Base-by-base conservation (phyloP, 2,888 invertebrate species). In the Thera obeliscata region DNA sequence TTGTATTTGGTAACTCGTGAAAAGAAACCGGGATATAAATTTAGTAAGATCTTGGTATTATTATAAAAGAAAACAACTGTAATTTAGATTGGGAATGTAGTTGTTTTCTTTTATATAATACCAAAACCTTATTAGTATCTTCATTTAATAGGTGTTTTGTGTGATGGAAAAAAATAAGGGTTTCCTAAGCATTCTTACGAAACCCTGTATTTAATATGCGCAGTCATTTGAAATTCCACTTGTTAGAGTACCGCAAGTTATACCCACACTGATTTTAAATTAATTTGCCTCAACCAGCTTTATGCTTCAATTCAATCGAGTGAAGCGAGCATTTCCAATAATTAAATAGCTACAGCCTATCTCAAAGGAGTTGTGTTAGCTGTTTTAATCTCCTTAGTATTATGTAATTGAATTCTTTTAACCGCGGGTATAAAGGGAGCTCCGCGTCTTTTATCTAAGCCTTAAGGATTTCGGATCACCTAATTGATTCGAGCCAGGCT, bases 331-430 rank as follows among this genome's bases (percentile, higher is more conserved):
- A 68, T 78, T 75, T 81, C 84, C 83, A 85, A 87, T 89, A 86
- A 88, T 88, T 88, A 89, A 88, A 88, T 87, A 87, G 82, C 84
- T 81, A 82, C 82, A 80, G 81, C 80, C 81, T 81, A 84, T 82
- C 86, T 87, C 88, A 89, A 89, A 87, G 87, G 87, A 87, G 86
- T 87, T 83, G 83, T 85, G 87, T 87, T 87, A 88, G 89, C 88
- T 87, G 86, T 88, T 91, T 90, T 90, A 90, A 90, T 90, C 89
- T 89, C 76, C 84, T 86, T 88, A 88, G 86, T 84, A 88, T 88
- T 89, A 91, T 88, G 85, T 91, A 91, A 91, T 90, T 90, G 90
- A 89, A 91, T 90, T 90, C 90, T 91, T 90, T 89, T 87, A 88
- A 88, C 90, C 88, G 79, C 87, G 81, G 83, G 82, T 86, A 89